Conservation (phyloP, 2,888 invertebrate species). For the Psylliodes chrysocephalus region DNA sequence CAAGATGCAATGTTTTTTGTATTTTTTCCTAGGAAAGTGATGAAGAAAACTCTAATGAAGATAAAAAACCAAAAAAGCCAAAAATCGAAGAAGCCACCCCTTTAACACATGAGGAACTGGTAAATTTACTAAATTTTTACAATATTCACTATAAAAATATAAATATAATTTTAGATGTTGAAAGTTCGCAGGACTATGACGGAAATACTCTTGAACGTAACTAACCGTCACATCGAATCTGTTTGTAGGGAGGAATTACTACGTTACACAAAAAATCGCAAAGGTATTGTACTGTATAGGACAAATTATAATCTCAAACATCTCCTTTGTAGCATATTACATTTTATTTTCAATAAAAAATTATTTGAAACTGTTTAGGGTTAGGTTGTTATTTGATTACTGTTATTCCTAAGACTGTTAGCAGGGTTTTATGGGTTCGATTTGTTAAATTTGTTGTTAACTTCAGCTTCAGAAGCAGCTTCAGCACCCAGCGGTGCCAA, state of each 20-base stretch:
- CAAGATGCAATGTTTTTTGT: too few species aligned
- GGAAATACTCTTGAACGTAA: slow-evolving; percentile 93
- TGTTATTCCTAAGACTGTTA: slow-evolving; percentile 57
- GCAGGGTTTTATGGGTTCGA: slow-evolving; percentile 58
- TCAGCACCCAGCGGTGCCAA: slow-evolving; percentile 72
- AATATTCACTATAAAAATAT: background rate
- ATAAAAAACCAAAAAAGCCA: slow-evolving; percentile 57
- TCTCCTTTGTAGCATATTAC: background rate
- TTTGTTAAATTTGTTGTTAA: slow-evolving; percentile 62
- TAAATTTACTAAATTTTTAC: slow-evolving; percentile 54
- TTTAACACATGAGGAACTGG: slow-evolving; percentile 69
- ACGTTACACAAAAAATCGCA: slow-evolving; percentile 73
- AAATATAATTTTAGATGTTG: slow-evolving; percentile 77
- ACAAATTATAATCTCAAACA: background rate
- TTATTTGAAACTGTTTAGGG: slow-evolving; percentile 8
- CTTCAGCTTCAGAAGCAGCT: slow-evolving; percentile 64
- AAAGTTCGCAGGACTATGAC: slow-evolving; percentile 89
- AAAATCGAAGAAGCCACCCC: slow-evolving; percentile 49
- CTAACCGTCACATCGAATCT: slow-evolving; percentile 86
- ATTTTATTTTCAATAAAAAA: slow-evolving; percentile 21
- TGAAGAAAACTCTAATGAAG: slow-evolving; percentile 67
- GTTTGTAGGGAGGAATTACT: slow-evolving; percentile 88
- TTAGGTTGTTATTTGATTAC: slow-evolving; percentile 28
- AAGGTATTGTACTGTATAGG: slow-evolving; percentile 75
- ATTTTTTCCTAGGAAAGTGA: slow-evolving; percentile 59